Evolutionary conservation across 2,113 vertebrate genomes (phyloP).

Genomic region (Corythornis madagascariensis): DNA sequence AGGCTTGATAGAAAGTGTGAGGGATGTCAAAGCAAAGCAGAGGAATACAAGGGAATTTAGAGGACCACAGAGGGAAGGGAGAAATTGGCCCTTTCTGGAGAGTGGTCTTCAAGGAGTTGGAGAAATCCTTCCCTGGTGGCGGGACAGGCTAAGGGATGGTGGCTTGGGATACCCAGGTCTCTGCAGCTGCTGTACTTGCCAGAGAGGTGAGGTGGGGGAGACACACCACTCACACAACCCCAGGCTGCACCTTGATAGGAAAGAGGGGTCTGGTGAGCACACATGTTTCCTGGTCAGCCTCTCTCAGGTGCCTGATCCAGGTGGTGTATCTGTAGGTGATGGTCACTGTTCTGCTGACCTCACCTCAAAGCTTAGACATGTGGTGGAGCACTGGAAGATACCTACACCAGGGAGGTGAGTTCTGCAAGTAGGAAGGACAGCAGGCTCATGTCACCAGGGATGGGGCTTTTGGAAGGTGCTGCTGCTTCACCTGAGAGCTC

Average conservation of each 20-base stretch:
- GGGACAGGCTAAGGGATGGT: neutral
- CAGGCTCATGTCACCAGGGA: neutral
- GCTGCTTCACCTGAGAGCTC: neutral
- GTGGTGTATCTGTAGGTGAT: neutral
- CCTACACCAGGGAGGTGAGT: neutral
- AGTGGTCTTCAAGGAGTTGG: neutral
- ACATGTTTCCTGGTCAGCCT: neutral
- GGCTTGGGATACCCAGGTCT: neutral
- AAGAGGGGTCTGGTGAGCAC: constrained; percentile 3
- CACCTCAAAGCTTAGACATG: neutral
- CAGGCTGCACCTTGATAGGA: neutral
- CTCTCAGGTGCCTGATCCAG: neutral
- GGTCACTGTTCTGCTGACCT: neutral
- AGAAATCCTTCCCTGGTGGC: accelerated
- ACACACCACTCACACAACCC: neutral
- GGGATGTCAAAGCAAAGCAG: neutral
- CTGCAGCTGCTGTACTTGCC: neutral
- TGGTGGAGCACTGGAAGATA: constrained; percentile 8
- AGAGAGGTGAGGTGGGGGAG: constrained; percentile 50
- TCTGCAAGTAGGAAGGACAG: neutral
- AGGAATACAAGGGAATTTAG: neutral
- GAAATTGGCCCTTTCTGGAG: neutral
- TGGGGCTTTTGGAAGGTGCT: neutral
- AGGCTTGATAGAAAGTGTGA: neutral
- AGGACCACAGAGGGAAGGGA: neutral